A percentile compares a stretch with the other conserved stretches of the same genome.
Evolutionary conservation across 2,888 invertebrate genomes (phyloP).

Genomic region (Aradus depressus): DNA sequence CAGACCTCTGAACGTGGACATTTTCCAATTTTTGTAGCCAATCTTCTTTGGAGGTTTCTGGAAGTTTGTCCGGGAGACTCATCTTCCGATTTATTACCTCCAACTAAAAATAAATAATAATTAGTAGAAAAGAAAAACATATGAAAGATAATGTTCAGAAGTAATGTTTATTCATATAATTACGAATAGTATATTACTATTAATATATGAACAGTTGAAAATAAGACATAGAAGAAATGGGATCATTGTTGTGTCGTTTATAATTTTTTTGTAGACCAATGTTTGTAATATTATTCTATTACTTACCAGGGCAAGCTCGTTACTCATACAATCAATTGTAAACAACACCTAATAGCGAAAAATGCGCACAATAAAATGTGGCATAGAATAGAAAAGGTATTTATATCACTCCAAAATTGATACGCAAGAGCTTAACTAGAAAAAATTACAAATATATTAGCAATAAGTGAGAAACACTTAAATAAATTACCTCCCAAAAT

Average conservation of each 20-base stretch:
- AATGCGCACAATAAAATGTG: background rate
- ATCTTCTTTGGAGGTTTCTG: slow-evolving; percentile 47
- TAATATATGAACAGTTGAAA: background rate
- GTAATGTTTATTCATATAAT: too few relatives aligned
- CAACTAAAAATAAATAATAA: background rate
- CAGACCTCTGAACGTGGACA: slow-evolving; percentile 72
- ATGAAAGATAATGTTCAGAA: background rate
- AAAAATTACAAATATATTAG: background rate
- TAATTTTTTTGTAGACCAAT: background rate
- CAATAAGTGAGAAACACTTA: too few relatives aligned
- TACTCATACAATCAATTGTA: too few relatives aligned
- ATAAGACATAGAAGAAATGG: background rate
- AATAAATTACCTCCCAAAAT: slow-evolving; percentile 11
- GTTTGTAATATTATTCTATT: background rate
- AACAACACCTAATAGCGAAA: too few relatives aligned
- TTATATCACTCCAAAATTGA: background rate
- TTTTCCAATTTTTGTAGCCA: slow-evolving; percentile 61
- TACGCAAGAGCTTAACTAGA: background rate
- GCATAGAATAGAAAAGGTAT: background rate
- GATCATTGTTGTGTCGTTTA: background rate
- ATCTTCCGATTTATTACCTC: slow-evolving; percentile 7
- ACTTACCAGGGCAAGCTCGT: too few relatives aligned
- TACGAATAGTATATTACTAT: too few relatives aligned
- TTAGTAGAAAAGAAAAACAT: background rate
- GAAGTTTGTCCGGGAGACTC: slow-evolving; percentile 22